Percentiles rank a stretch among this genome's conserved stretches.
Conservation (phyloP, 2,888 invertebrate genomes). For the Osmoderma eremita region DNA sequence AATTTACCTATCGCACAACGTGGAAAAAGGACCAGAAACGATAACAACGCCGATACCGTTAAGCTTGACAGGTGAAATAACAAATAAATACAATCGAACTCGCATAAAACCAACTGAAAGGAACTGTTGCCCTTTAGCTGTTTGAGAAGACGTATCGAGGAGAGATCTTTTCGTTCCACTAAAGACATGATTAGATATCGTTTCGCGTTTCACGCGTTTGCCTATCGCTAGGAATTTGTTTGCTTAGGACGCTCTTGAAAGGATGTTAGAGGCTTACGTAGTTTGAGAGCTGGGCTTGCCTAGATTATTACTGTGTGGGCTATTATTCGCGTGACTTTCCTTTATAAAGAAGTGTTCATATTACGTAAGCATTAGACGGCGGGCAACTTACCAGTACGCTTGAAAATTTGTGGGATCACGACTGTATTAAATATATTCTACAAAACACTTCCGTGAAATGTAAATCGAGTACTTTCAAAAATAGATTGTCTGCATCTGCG, state of each 20-base stretch:
- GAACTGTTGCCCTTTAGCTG: slow-evolving; percentile 1
- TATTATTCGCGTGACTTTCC: slow-evolving; percentile 11
- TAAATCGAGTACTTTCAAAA: no score
- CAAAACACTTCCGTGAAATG: no score
- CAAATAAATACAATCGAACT: slow-evolving; percentile 21
- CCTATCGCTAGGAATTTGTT: slow-evolving; percentile 15
- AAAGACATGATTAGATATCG: slow-evolving; percentile 17
- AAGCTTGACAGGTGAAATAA: slow-evolving; percentile 21
- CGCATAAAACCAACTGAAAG: slow-evolving; percentile 6
- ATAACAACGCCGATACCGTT: slow-evolving; percentile 7
- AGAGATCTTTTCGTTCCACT: slow-evolving; percentile 18
- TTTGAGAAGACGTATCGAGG: slow-evolving; percentile 14
- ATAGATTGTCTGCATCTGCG: no score
- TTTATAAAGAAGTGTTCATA: slow-evolving; percentile 8
- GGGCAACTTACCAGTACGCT: background rate
- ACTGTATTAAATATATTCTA: background rate
- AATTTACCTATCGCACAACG: slow-evolving; percentile 1
- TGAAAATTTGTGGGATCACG: slow-evolving; percentile 8
- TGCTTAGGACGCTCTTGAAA: slow-evolving; percentile 19
- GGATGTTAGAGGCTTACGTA: slow-evolving; percentile 2
- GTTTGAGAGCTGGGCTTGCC: background rate
- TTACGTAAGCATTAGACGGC: background rate
- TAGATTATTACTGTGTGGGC: slow-evolving; percentile 1
- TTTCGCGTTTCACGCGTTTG: slow-evolving; percentile 18
- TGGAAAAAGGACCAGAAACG: slow-evolving; percentile 10